A percentile compares a stretch with the other conserved stretches of the same genome.
These are phyloP conservation scores for Dryadula phaetusa DNA, from an alignment of 2,888 invertebrate genomes.

Conservation along the genomic window DNA sequence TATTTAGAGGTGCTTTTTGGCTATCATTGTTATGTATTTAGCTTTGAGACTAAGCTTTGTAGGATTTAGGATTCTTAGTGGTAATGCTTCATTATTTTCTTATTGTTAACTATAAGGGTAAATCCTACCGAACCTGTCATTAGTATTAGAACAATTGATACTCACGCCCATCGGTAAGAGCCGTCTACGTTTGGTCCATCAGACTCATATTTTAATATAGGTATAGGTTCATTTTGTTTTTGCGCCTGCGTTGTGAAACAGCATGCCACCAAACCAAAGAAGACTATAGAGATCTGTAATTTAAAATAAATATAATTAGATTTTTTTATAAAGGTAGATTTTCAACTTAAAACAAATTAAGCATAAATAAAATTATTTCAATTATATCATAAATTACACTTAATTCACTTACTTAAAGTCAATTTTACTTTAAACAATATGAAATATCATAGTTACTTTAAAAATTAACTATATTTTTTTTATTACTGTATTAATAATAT, in stretches of 20 bases:
- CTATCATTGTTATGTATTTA: too few relatives aligned
- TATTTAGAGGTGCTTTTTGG: too few relatives aligned
- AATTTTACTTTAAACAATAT: too few relatives aligned
- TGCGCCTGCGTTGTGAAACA: constrained; percentile 55
- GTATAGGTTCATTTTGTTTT: constrained; percentile 76
- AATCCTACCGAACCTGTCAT: background rate
- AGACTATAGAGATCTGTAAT: constrained; percentile 65
- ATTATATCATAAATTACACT: too few relatives aligned
- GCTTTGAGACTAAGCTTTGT: too few relatives aligned
- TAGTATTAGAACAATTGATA: constrained; percentile 28
- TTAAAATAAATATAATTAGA: constrained; percentile 11
- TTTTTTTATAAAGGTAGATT: background rate
- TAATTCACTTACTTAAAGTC: background rate
- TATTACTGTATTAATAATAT: background rate
- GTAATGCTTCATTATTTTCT: background rate
- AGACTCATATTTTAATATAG: constrained; percentile 84
- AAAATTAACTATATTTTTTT: background rate
- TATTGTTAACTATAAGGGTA: background rate
- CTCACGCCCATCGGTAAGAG: constrained; percentile 85
- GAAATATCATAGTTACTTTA: background rate
- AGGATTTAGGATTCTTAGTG: too few relatives aligned
- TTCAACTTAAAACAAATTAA: background rate
- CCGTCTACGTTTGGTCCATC: constrained; percentile 87
- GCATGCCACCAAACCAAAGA: constrained; percentile 55
- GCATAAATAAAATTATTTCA: too few relatives aligned